Percentiles rank a stretch among this genome's conserved stretches.
phyloP scores from a whole-genome alignment of 2,113 vertebrate species.

The Malaclemys terrapin region DNA sequence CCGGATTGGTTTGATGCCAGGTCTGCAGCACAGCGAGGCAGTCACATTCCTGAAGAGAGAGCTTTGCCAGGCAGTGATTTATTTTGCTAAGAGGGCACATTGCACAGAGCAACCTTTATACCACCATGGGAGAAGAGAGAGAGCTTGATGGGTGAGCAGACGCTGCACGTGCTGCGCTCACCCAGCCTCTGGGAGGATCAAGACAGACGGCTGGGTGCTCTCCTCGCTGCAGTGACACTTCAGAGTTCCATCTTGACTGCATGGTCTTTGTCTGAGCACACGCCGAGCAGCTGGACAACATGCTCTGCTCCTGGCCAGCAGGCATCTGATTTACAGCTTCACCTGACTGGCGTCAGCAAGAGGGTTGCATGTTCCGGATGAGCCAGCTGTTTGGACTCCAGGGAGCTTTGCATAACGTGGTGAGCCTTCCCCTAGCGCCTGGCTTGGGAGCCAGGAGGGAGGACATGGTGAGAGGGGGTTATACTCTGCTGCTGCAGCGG shows the following conservation, averaged over 20 bases:
- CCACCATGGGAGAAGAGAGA: not conserved
- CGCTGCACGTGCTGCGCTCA: not conserved
- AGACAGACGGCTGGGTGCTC: not conserved
- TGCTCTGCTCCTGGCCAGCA: slow-evolving; percentile 25
- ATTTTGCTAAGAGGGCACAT: not conserved
- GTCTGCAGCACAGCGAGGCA: not conserved
- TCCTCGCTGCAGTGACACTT: fast-evolving
- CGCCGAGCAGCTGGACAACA: not conserved
- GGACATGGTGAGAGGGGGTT: not conserved
- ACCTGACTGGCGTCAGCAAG: slow-evolving; percentile 2
- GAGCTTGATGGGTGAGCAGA: not conserved
- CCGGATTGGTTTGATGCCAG: not conserved
- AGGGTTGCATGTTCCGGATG: not conserved
- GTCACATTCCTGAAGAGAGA: not conserved
- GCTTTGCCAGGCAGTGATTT: not conserved
- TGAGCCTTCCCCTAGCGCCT: not conserved
- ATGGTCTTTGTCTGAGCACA: not conserved
- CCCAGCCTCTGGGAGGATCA: not conserved
- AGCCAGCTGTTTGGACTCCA: slow-evolving; percentile 8
- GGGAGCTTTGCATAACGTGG: slow-evolving; percentile 1
- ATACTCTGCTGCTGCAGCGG: not conserved
- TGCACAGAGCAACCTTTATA: not conserved
- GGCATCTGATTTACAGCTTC: slow-evolving; percentile 10
- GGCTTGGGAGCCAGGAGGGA: not conserved
- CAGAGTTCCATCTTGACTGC: not conserved